These are phyloP conservation scores for Eupristina koningsbergeri DNA, from an alignment of 1,140 invertebrate species.

Conservation along the genomic window DNA sequence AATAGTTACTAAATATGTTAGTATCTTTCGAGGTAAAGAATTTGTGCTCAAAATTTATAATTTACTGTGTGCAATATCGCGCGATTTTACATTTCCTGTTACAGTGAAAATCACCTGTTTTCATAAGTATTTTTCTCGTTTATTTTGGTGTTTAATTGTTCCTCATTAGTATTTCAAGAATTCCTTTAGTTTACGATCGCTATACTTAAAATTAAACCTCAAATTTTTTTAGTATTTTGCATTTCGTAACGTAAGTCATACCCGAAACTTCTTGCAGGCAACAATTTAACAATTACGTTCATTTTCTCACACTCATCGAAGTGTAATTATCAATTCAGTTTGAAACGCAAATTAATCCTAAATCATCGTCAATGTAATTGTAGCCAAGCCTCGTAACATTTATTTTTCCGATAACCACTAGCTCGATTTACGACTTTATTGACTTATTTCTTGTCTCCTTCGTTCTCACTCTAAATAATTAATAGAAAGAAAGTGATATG, in stretches of 20 bases:
- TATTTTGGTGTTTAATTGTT: background rate
- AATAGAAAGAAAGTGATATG: constrained; percentile 16
- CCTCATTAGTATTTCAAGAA: constrained; percentile 37
- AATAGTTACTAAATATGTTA: background rate
- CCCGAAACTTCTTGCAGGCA: background rate
- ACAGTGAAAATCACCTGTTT: constrained; percentile 30
- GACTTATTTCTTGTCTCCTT: background rate
- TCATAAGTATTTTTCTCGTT: constrained; percentile 21
- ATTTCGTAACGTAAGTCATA: background rate
- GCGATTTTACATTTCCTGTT: constrained; percentile 38
- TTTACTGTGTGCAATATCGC: background rate
- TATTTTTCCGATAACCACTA: background rate
- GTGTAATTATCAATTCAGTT: background rate
- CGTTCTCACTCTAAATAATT: constrained; percentile 16
- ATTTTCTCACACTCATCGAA: background rate
- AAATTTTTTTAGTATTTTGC: background rate
- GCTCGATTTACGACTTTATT: background rate
- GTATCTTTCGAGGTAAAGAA: constrained; percentile 3
- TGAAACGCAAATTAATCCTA: background rate
- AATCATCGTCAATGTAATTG: background rate
- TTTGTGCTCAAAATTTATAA: constrained; percentile 17
- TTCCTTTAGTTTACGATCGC: constrained; percentile 29
- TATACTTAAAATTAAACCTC: background rate
- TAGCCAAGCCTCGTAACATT: background rate
- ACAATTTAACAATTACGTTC: background rate